Conservation (phyloP, 2,113 vertebrate genomes). For the Sinocyclocheilus maitianheensis region DNA sequence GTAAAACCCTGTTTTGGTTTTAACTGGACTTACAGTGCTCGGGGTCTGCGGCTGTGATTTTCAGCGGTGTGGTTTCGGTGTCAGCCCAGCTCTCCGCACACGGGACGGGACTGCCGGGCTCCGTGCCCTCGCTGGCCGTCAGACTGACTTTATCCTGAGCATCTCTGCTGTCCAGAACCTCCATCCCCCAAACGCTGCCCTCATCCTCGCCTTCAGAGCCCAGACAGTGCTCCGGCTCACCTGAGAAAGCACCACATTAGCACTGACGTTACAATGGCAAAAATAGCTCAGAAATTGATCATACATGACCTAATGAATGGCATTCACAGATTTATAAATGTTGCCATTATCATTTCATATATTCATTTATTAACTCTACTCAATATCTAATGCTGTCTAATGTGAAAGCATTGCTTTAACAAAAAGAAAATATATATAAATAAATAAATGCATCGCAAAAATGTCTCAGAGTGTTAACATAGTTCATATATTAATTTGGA, state of each 20-base stretch:
- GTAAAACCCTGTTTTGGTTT: background rate
- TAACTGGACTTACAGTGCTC: constrained; percentile 40
- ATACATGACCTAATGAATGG: background rate
- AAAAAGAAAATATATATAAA: too few relatives aligned
- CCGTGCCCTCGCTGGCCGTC: constrained; percentile 74
- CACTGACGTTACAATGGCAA: background rate
- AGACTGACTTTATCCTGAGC: constrained; percentile 73
- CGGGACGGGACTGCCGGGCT: constrained; percentile 69
- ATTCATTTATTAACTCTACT: too few relatives aligned
- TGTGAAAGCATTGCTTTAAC: too few relatives aligned
- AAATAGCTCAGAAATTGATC: background rate
- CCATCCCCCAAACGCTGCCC: constrained; percentile 71
- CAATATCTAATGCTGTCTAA: too few relatives aligned
- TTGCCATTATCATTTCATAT: too few relatives aligned
- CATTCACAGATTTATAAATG: too few relatives aligned
- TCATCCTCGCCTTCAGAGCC: constrained; percentile 80
- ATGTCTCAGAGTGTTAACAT: too few relatives aligned
- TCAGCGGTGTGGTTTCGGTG: background rate
- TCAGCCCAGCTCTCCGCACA: constrained; percentile 64
- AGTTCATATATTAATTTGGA: too few relatives aligned
- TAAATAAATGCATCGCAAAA: too few relatives aligned
- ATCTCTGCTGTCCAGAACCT: constrained; percentile 72
- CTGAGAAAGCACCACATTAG: constrained; percentile 49
- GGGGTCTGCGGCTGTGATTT: constrained; percentile 49
- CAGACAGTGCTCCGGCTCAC: constrained; percentile 68